Conservation (phyloP, 2,888 invertebrate species). For the Calameuta filiformis region DNA sequence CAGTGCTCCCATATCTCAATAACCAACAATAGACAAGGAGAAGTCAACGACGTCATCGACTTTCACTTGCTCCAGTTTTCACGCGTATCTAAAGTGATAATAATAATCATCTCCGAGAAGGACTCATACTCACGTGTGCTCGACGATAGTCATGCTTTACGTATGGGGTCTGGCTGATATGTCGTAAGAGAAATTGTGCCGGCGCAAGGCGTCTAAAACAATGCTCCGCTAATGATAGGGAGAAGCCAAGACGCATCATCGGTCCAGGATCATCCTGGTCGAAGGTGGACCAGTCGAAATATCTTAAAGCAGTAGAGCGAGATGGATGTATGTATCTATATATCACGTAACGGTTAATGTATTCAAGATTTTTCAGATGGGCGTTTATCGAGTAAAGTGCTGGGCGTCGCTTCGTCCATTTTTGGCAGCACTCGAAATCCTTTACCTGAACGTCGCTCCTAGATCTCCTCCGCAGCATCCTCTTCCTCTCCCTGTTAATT, state of each 20-base stretch:
- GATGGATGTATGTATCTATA: slow-evolving; percentile 10
- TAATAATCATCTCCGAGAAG: background rate
- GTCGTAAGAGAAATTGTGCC: slow-evolving; percentile 8
- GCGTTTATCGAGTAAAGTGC: slow-evolving; percentile 53
- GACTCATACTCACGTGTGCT: background rate
- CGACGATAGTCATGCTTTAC: background rate
- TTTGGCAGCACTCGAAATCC: slow-evolving; percentile 29
- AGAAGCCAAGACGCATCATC: slow-evolving; percentile 16
- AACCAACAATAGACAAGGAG: background rate
- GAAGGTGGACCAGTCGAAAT: slow-evolving; percentile 25
- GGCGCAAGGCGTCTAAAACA: slow-evolving; percentile 29
- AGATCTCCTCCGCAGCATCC: background rate
- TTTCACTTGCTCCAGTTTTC: slow-evolving; percentile 5
- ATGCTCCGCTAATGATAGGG: slow-evolving; percentile 42
- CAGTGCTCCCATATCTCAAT: background rate
- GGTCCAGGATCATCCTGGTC: slow-evolving; percentile 22
- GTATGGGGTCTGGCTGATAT: background rate
- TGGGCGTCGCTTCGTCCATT: slow-evolving; percentile 40
- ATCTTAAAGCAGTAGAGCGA: background rate
- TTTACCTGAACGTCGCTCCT: background rate
- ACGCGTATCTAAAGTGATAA: background rate
- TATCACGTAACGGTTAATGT: slow-evolving; percentile 40
- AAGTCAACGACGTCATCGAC: background rate
- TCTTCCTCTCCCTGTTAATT: slow-evolving; percentile 8
- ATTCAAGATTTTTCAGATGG: slow-evolving; percentile 51